A percentile compares a stretch with the other conserved stretches of the same genome.
These are phyloP conservation scores for Caenorhabditis elegans DNA, from an alignment of 1,140 invertebrate genomes.

Conservation along the genomic window DNA sequence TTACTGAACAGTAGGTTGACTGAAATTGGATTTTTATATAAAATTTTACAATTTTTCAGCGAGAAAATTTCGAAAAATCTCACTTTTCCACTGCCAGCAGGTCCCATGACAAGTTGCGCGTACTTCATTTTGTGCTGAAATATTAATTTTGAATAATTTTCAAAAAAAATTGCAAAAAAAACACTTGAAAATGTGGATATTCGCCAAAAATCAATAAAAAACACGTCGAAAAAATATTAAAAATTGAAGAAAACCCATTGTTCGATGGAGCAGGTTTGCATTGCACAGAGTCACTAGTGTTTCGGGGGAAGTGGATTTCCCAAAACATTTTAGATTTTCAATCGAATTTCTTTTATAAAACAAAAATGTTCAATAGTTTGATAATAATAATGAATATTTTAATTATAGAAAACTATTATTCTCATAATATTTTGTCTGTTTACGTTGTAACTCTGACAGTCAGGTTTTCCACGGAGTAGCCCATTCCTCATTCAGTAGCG, in stretches of 20 bases:
- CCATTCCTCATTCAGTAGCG: too few species aligned
- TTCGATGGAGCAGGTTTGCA: conserved; percentile 4
- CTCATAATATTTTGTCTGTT: too few species aligned
- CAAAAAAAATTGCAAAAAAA: not conserved
- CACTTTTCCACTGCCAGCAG: conserved; percentile 91
- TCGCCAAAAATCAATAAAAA: not conserved
- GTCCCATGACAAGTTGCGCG: conserved; percentile 90
- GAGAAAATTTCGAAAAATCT: conserved; percentile 54
- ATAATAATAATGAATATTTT: too few species aligned
- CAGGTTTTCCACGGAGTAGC: too few species aligned
- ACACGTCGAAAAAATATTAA: not conserved
- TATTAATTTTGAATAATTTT: not conserved
- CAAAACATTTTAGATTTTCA: too few species aligned
- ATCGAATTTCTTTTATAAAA: too few species aligned
- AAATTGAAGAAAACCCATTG: not conserved
- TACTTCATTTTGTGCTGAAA: conserved; percentile 69
- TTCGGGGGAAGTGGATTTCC: too few species aligned
- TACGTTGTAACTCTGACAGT: too few species aligned
- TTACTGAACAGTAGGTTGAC: conserved; percentile 91
- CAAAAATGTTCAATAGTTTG: too few species aligned
- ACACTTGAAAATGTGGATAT: not conserved
- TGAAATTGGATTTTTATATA: conserved; percentile 55
- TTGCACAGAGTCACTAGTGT: not conserved
- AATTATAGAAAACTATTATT: too few species aligned
- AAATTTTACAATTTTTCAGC: conserved; percentile 61